Evolutionary conservation across 2,797 vertebrate genomes (phyloP).

Genomic region (Dallia pectoralis): DNA sequence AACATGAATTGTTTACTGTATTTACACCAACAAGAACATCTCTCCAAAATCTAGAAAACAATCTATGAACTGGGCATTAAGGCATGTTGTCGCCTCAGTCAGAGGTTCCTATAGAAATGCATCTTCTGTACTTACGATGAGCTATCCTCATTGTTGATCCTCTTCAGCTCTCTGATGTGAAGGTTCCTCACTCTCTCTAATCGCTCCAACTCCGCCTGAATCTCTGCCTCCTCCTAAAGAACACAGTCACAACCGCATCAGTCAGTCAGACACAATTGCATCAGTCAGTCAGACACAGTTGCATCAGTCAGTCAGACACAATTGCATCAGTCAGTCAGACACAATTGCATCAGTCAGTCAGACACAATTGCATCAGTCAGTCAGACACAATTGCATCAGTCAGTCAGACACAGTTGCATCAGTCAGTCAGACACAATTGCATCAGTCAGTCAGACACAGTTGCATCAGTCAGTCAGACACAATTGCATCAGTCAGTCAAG

Average conservation of each 20-base stretch:
- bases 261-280: not conserved
- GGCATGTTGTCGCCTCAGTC: not conserved
- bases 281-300: not conserved
- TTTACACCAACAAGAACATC: not conserved
- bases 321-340: no score
- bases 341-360: no score
- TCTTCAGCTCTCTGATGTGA: constrained; percentile 98
- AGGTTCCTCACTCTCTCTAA: constrained; percentile 98
- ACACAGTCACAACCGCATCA: constrained; percentile 5
- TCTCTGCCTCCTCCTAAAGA: constrained; percentile 95
- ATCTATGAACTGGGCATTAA: not conserved
- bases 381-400: no score
- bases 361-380: no score
- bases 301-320: not conserved
- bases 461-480: no score
- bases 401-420: no score
- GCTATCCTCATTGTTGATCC: constrained; percentile 99
- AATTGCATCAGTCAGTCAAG: no score
- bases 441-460: no score
- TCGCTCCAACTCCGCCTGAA: constrained; percentile 97
- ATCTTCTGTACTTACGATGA: constrained; percentile 83
- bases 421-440: no score
- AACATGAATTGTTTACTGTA: not conserved
- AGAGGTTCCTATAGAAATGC: not conserved
- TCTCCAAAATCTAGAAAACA: not conserved